Evolutionary conservation across 1,140 invertebrate species (phyloP), one percentile per base, ranked within the genome.

Genomic region (Drosophila subobscura): DNA sequence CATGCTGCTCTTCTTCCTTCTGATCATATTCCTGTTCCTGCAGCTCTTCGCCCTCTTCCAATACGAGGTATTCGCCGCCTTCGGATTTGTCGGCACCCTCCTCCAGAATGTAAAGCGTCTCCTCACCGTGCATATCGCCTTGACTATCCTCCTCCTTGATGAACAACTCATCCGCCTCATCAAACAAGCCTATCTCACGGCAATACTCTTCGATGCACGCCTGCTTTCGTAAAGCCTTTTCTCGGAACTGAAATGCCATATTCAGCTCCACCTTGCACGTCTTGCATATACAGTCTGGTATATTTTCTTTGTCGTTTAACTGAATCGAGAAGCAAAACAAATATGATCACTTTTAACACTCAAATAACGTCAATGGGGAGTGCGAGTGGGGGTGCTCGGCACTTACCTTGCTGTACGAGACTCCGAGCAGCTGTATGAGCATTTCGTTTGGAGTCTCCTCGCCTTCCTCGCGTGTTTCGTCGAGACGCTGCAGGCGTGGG

Each of bases 381-480:
- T 33, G 3, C 29, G 25, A 4, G 23, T 14, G 5, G 4, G 23
- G 14, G 25, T 1, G 14, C n/a, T 12, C 23, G 14, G 23, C 20
- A 41, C 40, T 37, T 23, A 90, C 88, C 65, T 80, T 76, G 64
- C 86, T 89, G 45, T 89, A 77, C 0, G 72, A 54, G 49, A 79
- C 72, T 8, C 89, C 89, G 0, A 90, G 66, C 12, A 91, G 72
- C 23, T 78, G 76, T 42, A 68, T 73, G 10, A 91, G 67, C 89
- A 91, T 91, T 64, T 90, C 81, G 68, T 88, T 84, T 25, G 89
- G 89, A 5, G 89, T 73, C 68, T 91, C 89, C 52, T 91, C 89
- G 16, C 81, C 89, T 52, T 91, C 89, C 8, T 91, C 89, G 6
- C 85, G 72, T 16, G 79, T 51, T 45, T 84, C 80, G 14, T 91